A percentile compares a stretch with the other conserved stretches of the same genome.
phyloP scores from a whole-genome alignment of 2,113 vertebrate genomes.

The Centropus unirufus region DNA sequence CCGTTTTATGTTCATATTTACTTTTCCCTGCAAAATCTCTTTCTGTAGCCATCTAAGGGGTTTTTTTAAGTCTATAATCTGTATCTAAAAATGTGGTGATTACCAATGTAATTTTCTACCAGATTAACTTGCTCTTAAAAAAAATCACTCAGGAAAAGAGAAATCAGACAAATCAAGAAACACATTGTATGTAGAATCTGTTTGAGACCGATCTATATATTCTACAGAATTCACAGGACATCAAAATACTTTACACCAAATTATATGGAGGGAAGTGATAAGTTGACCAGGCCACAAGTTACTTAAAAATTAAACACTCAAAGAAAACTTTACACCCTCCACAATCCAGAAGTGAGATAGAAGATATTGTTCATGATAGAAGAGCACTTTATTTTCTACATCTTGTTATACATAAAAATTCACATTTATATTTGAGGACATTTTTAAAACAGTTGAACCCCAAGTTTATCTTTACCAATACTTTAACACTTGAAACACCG shows the following conservation, averaged over 20 bases:
- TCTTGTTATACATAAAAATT: neutral
- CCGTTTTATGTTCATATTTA: constrained; percentile 20
- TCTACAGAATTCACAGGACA: neutral
- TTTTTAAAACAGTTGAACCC: neutral
- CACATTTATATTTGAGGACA: neutral
- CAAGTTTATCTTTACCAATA: neutral
- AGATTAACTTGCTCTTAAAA: neutral
- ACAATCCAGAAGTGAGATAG: neutral
- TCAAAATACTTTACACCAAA: neutral
- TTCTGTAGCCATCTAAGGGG: neutral
- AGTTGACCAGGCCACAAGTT: neutral
- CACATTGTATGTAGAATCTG: neutral
- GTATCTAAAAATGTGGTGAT: neutral
- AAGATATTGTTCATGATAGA: neutral
- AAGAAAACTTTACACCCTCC: neutral
- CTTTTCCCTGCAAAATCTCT: neutral
- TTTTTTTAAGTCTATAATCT: neutral
- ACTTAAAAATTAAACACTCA: neutral
- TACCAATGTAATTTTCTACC: neutral
- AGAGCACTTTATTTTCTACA: neutral
- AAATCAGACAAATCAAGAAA: neutral
- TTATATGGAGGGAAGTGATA: accelerated
- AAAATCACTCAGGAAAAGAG: neutral
- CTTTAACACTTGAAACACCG: neutral
- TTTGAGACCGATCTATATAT: neutral